Base-by-base conservation (phyloP, 2,797 vertebrate genomes). In the Galago senegalensis region DNA sequence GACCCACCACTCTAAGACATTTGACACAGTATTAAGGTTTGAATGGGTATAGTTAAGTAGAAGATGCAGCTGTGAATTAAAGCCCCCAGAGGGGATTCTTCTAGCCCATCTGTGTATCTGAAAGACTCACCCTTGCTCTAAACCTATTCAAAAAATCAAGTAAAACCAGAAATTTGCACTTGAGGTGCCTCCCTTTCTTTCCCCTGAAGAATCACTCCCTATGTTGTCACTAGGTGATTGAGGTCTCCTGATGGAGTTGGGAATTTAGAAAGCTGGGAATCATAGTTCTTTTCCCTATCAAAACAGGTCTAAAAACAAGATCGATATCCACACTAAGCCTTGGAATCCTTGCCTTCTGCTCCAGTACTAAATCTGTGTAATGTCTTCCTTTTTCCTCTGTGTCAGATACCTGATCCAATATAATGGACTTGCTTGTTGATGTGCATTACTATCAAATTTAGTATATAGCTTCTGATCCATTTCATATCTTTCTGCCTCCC, bases 401-500 rank as follows among this genome's bases (percentile, higher is more conserved):
- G 92, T 96, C 97, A 95, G 93, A 91, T 70, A 70, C 77, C 85
- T 83, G 53, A 95, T 75, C 95, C 85, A 79, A 43, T 88, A 37
- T 93, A 84, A 87, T 37, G 79, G 89, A 27, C 58, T 87, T 94
- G 77, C 94, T 92, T 94, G 86, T 80, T 95, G 94, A 56, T 93
- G 80, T 88, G 79, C 49, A 21, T 89, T 93, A 84, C 96, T 94
- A 84, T 96, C 96, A 84, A 46, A 92, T 97, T 94, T 81, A 96
- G 69, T 87, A 37, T 87, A 37, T 76, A 82, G 27, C n/a, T n/a
- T 96, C 70, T 77, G 95, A 81, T 96, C 43, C 87, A 72, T 89
- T 97, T 97, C 49, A 72, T 96, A 96, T 93, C 63, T 58, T 21
- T 90, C 97, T 96, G 93, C 96, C 93, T 95, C 90, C 95, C 98